Conservation (phyloP, 2,888 invertebrate species). For the Callimorpha dominula region DNA sequence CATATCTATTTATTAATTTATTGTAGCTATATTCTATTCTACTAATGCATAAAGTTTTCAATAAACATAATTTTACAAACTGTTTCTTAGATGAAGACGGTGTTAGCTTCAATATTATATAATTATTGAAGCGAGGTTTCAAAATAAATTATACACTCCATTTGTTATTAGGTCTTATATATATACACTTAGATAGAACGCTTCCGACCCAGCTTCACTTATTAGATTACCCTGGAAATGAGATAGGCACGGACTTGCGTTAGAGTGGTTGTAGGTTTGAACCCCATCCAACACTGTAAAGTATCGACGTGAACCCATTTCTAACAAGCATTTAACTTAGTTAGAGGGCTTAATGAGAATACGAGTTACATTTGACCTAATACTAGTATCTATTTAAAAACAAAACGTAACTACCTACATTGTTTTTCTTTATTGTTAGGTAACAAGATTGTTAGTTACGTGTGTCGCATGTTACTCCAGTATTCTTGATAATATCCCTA, state of each 20-base stretch:
- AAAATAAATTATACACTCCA: background rate
- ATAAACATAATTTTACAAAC: no score
- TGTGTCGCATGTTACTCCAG: no score
- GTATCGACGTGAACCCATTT: background rate
- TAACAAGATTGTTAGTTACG: no score
- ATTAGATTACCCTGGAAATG: background rate
- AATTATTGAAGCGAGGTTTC: no score
- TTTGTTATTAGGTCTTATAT: background rate
- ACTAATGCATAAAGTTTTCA: no score
- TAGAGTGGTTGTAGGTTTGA: background rate
- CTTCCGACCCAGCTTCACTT: background rate
- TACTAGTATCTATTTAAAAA: background rate
- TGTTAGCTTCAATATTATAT: no score
- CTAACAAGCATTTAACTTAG: background rate
- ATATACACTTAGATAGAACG: background rate
- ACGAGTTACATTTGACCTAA: background rate
- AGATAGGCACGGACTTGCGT: background rate
- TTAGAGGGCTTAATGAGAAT: background rate
- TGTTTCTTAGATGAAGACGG: no score
- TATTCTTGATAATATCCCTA: no score
- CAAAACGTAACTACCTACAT: background rate
- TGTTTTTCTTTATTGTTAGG: no score
- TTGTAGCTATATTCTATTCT: no score
- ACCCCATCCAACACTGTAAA: background rate
- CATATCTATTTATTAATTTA: background rate